These are phyloP conservation scores for Trachythela sp. DNA, from an alignment of 64 coral and sea anemone genomes.

Conservation along the genomic window DNA sequence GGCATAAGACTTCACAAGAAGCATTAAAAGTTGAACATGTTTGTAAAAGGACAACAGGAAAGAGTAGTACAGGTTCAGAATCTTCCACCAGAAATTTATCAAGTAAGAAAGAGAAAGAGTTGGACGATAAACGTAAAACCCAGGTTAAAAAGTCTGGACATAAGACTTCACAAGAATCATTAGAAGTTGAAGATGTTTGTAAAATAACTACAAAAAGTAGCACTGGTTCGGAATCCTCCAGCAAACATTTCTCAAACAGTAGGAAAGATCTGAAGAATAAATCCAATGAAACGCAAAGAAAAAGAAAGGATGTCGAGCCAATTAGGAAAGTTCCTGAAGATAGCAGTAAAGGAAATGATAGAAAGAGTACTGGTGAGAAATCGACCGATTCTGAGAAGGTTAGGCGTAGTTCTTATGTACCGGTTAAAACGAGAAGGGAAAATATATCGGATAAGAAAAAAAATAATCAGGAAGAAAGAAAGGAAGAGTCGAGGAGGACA, in stretches of 20 bases:
- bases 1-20: too few relatives aligned
- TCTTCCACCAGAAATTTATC: not conserved
- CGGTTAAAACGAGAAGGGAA: too few relatives aligned
- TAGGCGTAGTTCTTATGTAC: not conserved
- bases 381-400: not conserved
- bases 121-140: too few relatives aligned
- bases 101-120: not conserved
- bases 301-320: not conserved
- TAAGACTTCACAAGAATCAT: too few relatives aligned
- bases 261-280: not conserved
- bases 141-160: too few relatives aligned
- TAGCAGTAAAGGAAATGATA: not conserved
- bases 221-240: not conserved
- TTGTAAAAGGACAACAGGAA: not conserved
- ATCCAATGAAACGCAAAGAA: not conserved
- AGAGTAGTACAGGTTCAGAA: not conserved
- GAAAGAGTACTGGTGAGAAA: not conserved
- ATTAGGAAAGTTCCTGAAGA: not conserved
- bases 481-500: not conserved
- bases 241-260: not conserved
- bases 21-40: too few relatives aligned
- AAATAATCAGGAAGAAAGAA: not conserved
- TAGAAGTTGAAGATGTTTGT: too few relatives aligned
- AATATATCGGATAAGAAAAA: not conserved
- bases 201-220: not conserved